phyloP scores from a whole-genome alignment of 2,113 vertebrate genomes.

The Peromyscus leucopus region DNA sequence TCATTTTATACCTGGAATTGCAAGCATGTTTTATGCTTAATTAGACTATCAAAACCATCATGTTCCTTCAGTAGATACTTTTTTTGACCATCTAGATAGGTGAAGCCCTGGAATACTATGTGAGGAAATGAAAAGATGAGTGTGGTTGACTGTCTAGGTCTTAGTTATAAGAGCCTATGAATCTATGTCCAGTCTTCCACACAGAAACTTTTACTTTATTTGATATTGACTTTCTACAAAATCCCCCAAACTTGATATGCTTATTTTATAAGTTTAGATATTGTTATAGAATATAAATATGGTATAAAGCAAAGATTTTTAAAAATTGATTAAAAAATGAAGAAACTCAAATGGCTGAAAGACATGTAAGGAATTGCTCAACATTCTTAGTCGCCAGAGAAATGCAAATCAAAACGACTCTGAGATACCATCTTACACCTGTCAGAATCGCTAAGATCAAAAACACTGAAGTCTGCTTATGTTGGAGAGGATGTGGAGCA shows the following conservation, averaged over 20 bases:
- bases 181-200: background rate
- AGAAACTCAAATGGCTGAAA: too few relatives aligned
- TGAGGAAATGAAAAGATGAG: background rate
- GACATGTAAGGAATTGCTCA: too few relatives aligned
- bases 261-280: background rate
- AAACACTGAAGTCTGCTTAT: too few relatives aligned
- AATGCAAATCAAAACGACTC: too few relatives aligned
- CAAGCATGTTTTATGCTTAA: conserved; percentile 27
- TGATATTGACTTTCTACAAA: background rate
- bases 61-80: background rate
- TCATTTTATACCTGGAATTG: background rate
- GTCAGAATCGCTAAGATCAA: too few relatives aligned
- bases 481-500: too few relatives aligned
- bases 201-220: background rate
- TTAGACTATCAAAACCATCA: background rate
- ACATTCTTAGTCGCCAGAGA: too few relatives aligned
- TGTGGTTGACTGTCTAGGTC: background rate
- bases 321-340: too few relatives aligned
- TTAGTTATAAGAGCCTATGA: background rate
- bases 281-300: background rate
- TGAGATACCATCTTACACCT: too few relatives aligned
- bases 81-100: background rate
- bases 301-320: background rate
- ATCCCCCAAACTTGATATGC: fast-evolving
- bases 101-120: background rate